These are phyloP conservation scores for Allacma fusca DNA, from an alignment of 2,888 invertebrate species.

Conservation along the genomic window DNA sequence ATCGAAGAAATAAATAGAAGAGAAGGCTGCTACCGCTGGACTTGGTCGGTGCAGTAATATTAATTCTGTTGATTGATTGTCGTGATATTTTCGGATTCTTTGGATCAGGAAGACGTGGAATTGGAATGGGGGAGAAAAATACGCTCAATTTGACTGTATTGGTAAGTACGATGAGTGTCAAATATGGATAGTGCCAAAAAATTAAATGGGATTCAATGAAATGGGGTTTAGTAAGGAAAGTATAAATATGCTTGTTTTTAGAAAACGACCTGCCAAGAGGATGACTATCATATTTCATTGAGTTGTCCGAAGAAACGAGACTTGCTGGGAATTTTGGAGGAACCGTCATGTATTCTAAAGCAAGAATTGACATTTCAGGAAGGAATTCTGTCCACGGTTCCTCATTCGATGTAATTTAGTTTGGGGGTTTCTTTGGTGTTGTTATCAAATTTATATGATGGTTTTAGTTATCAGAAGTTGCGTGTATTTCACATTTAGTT, in stretches of 20 bases:
- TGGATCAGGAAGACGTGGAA: background rate
- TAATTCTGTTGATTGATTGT: background rate
- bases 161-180: background rate
- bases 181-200: too few relatives aligned
- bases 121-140: constrained; percentile 11
- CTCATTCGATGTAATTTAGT: constrained; percentile 52
- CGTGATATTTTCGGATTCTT: background rate
- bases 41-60: too few relatives aligned
- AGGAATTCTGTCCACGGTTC: constrained; percentile 49
- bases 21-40: too few relatives aligned
- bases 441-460: background rate
- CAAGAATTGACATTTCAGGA: constrained; percentile 49
- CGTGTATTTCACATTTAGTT: background rate
- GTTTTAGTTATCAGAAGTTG: background rate
- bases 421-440: background rate
- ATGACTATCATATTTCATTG: constrained; percentile 46
- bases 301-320: constrained; percentile 48
- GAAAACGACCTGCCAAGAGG: constrained; percentile 42
- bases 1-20: too few relatives aligned
- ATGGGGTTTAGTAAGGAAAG: too few relatives aligned
- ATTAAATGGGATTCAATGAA: too few relatives aligned
- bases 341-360: constrained; percentile 48
- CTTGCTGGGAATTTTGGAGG: constrained; percentile 41
- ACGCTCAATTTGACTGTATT: background rate
- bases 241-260: constrained; percentile 17